Base-by-base conservation (phyloP, 2,797 vertebrate genomes). In the Protonibea diacanthus region DNA sequence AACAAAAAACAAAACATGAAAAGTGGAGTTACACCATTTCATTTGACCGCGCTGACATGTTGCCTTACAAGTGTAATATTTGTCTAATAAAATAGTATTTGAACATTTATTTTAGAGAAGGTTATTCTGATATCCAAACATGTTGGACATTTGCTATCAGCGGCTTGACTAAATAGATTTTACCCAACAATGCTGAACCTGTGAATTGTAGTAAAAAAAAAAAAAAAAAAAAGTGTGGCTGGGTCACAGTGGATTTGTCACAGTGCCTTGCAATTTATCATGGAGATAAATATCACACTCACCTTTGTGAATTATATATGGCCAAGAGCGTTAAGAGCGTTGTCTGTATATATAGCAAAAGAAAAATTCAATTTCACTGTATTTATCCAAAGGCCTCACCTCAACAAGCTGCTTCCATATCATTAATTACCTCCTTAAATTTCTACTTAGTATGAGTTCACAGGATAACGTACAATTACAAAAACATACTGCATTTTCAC, bases 181-280 rank as follows among this genome's bases (percentile, higher is more conserved):
- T 38, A n/a, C 9, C 13, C 4, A 29, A 64, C 38, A 47, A 40
- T 0, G 71, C 42, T 18, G 10, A 17, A 74, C 58, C 44, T 42
- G 45, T 49, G 29, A 71, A 67, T 18, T 20, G 14, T 11, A 56
- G 55, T 27, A 4, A n/a, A 25, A 21, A 45, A 47, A 49, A 29
- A 10, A 63, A 17, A 2, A 2, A 40, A 40, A 59, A 45, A 23
- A 33, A 42, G 71, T 73, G 47, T 33, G 38, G 56, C 59, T 81
- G 71, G 58, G 69, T 82, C 73, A 65, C 44, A 52, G 58, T n/a
- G 42, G 58, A 66, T 81, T 78, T 71, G 49, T 69, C 58, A 51
- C 68, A 80, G 44, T 1, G 38, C 20, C 14, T 13, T 53, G 45
- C 48, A 23, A 58, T 84, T 64, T 44, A 76, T 86, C 73, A 76